Conservation (phyloP, 2,113 vertebrate genomes). For the Callaeas wilsoni region DNA sequence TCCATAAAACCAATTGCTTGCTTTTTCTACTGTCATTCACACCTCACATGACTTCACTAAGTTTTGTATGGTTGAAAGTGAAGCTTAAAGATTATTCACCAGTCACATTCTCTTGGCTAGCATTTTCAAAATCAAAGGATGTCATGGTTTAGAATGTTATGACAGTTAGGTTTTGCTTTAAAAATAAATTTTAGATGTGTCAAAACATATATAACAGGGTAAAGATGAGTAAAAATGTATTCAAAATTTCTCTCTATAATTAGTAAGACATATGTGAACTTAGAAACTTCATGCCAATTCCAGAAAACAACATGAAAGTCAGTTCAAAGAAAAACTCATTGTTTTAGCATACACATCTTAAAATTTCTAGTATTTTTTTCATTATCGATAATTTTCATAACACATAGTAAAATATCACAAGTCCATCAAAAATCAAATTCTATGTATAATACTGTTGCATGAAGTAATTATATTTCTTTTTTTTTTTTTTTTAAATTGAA, state of each 20-base stretch:
- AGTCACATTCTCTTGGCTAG: neutral
- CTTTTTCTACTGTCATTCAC: neutral
- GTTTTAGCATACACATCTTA: neutral
- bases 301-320: neutral
- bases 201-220: neutral
- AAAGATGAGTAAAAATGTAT: neutral
- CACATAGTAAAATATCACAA: neutral
- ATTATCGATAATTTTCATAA: neutral
- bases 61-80: neutral
- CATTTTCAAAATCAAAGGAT: neutral
- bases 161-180: neutral
- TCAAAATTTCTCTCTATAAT: neutral
- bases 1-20: neutral
- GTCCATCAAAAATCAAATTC: neutral
- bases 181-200: neutral
- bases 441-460: neutral
- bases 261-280: neutral
- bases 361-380: neutral
- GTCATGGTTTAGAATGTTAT: neutral
- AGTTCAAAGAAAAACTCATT: neutral
- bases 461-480: neutral
- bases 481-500: neutral
- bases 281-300: neutral
- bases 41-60: neutral
- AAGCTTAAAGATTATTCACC: neutral